phyloP scores from a whole-genome alignment of 2,797 vertebrate species.

The Sylvilagus floridanus region DNA sequence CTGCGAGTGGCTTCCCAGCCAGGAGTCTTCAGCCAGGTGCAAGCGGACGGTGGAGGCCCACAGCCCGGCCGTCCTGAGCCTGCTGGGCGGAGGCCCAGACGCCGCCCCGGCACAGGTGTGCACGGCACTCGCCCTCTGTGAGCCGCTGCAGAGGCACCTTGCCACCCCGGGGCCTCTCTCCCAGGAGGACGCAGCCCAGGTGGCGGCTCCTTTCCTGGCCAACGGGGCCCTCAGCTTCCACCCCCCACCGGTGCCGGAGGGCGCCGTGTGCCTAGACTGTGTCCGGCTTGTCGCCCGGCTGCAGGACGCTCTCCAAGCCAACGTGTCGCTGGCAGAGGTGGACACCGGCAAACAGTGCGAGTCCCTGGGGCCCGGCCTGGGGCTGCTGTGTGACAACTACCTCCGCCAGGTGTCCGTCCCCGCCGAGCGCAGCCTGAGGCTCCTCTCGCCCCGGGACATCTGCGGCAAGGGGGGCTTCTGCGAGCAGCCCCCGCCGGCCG shows the following conservation, averaged over 20 bases:
- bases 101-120: background rate
- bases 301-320: background rate
- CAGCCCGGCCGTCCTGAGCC: background rate
- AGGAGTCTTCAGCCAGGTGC: background rate
- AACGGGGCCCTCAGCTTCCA: background rate
- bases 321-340: background rate
- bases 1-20: slow-evolving; percentile 62
- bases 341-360: background rate
- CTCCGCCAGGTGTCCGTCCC: background rate
- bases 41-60: background rate
- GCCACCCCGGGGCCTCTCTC: fast-evolving
- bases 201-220: background rate
- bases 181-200: background rate
- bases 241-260: fast-evolving
- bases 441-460: fast-evolving
- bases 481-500: background rate
- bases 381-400: slow-evolving; percentile 51
- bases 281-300: slow-evolving; percentile 29
- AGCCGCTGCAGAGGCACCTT: background rate
- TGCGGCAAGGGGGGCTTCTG: slow-evolving; percentile 45
- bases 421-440: fast-evolving
- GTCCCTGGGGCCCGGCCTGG: slow-evolving; percentile 41
- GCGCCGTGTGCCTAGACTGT: background rate
- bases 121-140: background rate
- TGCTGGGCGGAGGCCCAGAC: background rate